Evolutionary conservation across 2,888 invertebrate species (phyloP).

Genomic region (Drosophila melanocephala): DNA sequence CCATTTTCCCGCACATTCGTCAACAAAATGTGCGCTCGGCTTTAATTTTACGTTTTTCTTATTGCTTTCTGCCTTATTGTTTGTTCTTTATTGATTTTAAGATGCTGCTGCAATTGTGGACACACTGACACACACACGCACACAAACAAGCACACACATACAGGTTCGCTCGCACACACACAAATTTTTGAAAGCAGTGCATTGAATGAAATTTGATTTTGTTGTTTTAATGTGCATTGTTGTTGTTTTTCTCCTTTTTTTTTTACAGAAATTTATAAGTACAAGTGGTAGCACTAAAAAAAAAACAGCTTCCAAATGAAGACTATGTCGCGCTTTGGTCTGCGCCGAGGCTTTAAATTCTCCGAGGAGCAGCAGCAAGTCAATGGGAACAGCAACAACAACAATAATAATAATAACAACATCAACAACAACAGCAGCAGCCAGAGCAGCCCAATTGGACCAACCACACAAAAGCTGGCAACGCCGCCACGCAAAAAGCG

Average conservation of each 20-base stretch:
- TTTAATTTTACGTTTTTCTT: constrained; percentile 33
- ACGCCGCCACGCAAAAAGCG: constrained; percentile 54
- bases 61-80: constrained; percentile 45
- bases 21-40: constrained; percentile 58
- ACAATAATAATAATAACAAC: constrained; percentile 33
- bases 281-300: constrained; percentile 44
- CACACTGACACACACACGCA: constrained; percentile 46
- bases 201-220: constrained; percentile 29
- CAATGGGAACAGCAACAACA: constrained; percentile 59
- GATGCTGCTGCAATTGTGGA: constrained; percentile 59
- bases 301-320: constrained; percentile 61
- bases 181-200: constrained; percentile 32
- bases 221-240: constrained; percentile 14
- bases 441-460: constrained; percentile 24
- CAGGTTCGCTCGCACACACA: constrained; percentile 19
- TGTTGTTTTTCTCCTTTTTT: background rate
- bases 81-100: constrained; percentile 59
- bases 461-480: constrained; percentile 51
- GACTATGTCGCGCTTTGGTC: constrained; percentile 82
- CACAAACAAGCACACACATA: constrained; percentile 17
- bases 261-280: constrained; percentile 20
- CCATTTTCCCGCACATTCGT: constrained; percentile 56
- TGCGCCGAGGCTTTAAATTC: constrained; percentile 81
- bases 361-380: constrained; percentile 76
- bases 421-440: constrained; percentile 47